These are phyloP conservation scores for Papilio machaon DNA, from an alignment of 1,140 invertebrate genomes.

Conservation along the genomic window DNA sequence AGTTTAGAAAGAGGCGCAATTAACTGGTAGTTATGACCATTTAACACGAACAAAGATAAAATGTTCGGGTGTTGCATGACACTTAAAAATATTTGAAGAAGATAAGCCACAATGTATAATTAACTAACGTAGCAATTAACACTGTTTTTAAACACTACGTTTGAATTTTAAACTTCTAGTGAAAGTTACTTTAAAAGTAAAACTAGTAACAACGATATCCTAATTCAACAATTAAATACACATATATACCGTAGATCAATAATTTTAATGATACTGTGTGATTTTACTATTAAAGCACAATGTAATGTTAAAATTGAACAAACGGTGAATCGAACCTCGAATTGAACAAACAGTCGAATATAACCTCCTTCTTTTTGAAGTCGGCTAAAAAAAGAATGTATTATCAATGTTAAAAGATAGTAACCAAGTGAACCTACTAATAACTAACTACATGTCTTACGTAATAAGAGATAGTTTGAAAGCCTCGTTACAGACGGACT, in stretches of 20 bases:
- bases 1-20: slow-evolving; percentile 32
- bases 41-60: slow-evolving; percentile 31
- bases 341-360: background rate
- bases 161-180: background rate
- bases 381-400: background rate
- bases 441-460: background rate
- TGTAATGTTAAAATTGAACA: too few species aligned
- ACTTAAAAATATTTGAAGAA: slow-evolving; percentile 34
- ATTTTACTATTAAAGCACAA: too few species aligned
- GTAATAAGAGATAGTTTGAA: slow-evolving; percentile 16
- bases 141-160: background rate
- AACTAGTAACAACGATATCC: background rate
- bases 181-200: background rate
- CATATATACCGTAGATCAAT: too few species aligned
- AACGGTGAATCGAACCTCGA: too few species aligned
- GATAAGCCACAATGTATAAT: slow-evolving; percentile 14
- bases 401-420: background rate
- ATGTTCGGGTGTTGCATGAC: slow-evolving; percentile 28
- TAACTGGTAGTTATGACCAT: slow-evolving; percentile 17
- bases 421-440: background rate
- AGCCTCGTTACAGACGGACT: background rate
- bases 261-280: too few species aligned
- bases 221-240: background rate
- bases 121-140: slow-evolving; percentile 24
- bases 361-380: background rate